Evolutionary conservation across 2,113 vertebrate genomes (phyloP).

Genomic region (Dasyurus viverrinus): DNA sequence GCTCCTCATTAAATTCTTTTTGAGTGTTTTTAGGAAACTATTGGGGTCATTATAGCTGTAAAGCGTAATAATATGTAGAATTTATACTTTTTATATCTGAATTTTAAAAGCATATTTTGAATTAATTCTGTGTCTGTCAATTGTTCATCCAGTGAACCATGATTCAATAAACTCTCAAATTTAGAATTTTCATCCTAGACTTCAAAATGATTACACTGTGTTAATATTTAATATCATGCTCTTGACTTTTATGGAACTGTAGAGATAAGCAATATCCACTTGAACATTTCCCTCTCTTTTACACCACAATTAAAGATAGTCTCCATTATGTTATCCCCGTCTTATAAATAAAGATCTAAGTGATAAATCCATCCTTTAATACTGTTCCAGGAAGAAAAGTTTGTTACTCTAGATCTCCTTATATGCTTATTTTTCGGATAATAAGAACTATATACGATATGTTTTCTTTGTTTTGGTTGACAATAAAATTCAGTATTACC

Average conservation of each 20-base stretch:
- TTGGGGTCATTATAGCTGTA: neutral
- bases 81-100: neutral
- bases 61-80: neutral
- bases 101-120: neutral
- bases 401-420: neutral
- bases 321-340: neutral
- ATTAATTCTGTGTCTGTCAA: neutral
- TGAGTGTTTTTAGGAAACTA: neutral
- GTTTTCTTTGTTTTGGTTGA: neutral
- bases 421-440: neutral
- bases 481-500: neutral
- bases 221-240: slow-evolving; percentile 6
- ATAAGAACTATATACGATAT: neutral
- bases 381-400: neutral
- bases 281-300: neutral
- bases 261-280: slow-evolving; percentile 4
- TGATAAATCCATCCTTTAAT: neutral
- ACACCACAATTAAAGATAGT: neutral
- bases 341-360: neutral
- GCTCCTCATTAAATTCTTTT: neutral
- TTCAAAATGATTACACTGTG: neutral
- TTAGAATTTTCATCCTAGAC: neutral
- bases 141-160: neutral
- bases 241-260: slow-evolving; percentile 1
- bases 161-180: neutral